phyloP scores from a whole-genome alignment of 2,888 invertebrate genomes.

The Pristionchus arcanus region DNA sequence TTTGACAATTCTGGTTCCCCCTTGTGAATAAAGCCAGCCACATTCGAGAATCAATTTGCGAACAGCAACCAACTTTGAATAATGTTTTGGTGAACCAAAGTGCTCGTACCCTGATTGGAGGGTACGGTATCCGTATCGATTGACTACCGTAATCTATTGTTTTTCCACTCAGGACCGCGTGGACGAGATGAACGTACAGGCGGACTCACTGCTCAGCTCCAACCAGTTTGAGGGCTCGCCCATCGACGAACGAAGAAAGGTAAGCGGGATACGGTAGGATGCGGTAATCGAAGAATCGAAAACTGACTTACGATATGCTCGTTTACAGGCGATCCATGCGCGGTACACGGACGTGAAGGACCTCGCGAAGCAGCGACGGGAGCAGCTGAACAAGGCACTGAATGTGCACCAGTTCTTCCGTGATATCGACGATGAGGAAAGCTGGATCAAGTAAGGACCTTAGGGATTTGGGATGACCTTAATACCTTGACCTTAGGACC shows the following conservation, averaged over 20 bases:
- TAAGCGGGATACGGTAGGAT: constrained; percentile 19
- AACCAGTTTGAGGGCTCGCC: constrained; percentile 98
- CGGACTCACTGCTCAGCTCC: constrained; percentile 94
- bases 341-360: constrained; percentile 88
- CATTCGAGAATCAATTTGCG: too few species aligned
- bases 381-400: constrained; percentile 94
- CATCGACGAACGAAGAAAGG: constrained; percentile 89
- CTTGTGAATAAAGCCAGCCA: too few species aligned
- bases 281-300: neutral
- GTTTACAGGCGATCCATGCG: constrained; percentile 91
- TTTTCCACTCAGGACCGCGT: constrained; percentile 79
- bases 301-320: neutral
- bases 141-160: neutral
- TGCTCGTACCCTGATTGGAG: too few species aligned
- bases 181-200: constrained; percentile 86
- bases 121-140: neutral
- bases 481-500: too few species aligned
- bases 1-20: too few species aligned
- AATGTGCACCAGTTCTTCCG: constrained; percentile 99
- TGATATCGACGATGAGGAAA: constrained; percentile 99
- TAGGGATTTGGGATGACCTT: too few species aligned
- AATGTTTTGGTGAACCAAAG: too few species aligned
- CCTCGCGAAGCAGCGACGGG: constrained; percentile 92
- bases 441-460: constrained; percentile 92
- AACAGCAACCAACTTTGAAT: too few species aligned